Conservation (phyloP, 2,888 invertebrate species). For the Deilephila elpenor region DNA sequence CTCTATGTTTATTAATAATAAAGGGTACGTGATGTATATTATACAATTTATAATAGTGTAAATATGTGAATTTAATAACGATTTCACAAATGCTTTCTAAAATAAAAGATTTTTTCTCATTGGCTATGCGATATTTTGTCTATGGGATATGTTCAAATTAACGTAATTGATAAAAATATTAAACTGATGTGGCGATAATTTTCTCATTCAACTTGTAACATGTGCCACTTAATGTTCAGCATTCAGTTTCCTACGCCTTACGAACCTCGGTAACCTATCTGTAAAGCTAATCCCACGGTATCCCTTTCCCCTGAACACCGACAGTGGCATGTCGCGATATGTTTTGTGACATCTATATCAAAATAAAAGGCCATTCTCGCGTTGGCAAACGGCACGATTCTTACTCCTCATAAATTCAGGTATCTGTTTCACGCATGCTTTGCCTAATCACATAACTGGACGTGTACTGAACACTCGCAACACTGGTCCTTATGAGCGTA, state of each 20-base stretch:
- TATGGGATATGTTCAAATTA: slow-evolving; percentile 61
- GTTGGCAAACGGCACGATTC: slow-evolving; percentile 41
- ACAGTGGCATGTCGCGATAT: slow-evolving; percentile 63
- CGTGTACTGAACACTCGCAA: slow-evolving; percentile 80
- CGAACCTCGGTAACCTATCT: slow-evolving; percentile 39
- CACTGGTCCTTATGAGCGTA: slow-evolving; percentile 73
- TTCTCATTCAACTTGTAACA: slow-evolving; percentile 18
- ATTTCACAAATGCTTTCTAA: slow-evolving; percentile 69
- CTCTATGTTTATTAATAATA: slow-evolving; percentile 80
- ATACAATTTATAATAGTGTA: slow-evolving; percentile 81
- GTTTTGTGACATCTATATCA: slow-evolving; percentile 57
- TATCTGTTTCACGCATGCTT: slow-evolving; percentile 79
- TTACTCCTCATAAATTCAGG: slow-evolving; percentile 66
- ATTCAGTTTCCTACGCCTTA: slow-evolving; percentile 42
- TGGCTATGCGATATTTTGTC: slow-evolving; percentile 55
- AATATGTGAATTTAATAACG: slow-evolving; percentile 78
- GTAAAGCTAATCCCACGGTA: slow-evolving; percentile 40
- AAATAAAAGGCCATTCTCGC: slow-evolving; percentile 45
- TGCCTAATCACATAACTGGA: slow-evolving; percentile 81
- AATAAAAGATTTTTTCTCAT: slow-evolving; percentile 57
- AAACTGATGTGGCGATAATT: slow-evolving; percentile 43
- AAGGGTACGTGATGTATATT: slow-evolving; percentile 80
- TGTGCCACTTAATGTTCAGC: slow-evolving; percentile 35
- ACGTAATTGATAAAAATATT: slow-evolving; percentile 44
- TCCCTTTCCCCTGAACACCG: slow-evolving; percentile 49